These are phyloP conservation scores for Maniola hyperantus DNA, from an alignment of 2,888 invertebrate species.

Conservation along the genomic window DNA sequence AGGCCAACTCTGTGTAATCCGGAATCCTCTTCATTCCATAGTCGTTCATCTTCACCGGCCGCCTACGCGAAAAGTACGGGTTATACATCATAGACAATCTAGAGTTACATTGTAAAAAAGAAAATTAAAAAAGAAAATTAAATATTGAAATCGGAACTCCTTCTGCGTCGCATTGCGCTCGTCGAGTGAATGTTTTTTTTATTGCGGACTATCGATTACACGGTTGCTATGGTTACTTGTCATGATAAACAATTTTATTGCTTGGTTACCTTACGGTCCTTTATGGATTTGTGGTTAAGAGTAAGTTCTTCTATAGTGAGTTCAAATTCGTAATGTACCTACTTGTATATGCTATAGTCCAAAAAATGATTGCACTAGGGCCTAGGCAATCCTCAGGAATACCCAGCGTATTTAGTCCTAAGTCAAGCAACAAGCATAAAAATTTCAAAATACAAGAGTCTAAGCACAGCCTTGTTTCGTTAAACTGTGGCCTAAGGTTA, in stretches of 20 bases:
- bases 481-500: too few relatives aligned
- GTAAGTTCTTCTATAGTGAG: not conserved
- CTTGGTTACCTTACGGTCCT: conserved; percentile 7
- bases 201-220: conserved; percentile 65
- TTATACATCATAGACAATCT: conserved; percentile 42
- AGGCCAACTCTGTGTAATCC: conserved; percentile 92
- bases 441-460: too few relatives aligned
- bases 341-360: too few relatives aligned
- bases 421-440: too few relatives aligned
- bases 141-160: conserved; percentile 52
- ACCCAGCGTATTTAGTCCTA: too few relatives aligned
- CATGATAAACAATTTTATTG: conserved; percentile 54
- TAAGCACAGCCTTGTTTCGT: too few relatives aligned
- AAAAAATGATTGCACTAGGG: too few relatives aligned
- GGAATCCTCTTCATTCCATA: conserved; percentile 84
- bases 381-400: too few relatives aligned
- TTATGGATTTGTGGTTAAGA: not conserved
- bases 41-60: conserved; percentile 74
- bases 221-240: conserved; percentile 65
- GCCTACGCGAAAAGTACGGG: conserved; percentile 64
- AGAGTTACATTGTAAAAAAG: conserved; percentile 36
- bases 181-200: conserved; percentile 40
- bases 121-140: conserved; percentile 45
- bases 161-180: conserved; percentile 67
- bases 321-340: too few relatives aligned